These are phyloP conservation scores for Allolobophora icterica DNA, from an alignment of 2,888 invertebrate genomes.

Conservation along the genomic window DNA sequence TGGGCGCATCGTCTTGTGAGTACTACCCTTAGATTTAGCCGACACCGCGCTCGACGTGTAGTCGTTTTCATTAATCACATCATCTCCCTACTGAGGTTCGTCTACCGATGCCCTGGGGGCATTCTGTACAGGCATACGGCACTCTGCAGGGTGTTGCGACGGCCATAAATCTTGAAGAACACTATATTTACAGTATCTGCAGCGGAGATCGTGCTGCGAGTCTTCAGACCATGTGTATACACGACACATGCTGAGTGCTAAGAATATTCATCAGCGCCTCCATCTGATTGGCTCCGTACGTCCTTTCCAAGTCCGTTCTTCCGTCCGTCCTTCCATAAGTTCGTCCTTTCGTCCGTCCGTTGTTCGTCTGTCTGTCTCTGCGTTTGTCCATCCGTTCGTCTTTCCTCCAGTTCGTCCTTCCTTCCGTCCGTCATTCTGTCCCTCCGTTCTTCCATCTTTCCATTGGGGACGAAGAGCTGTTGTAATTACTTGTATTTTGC, in stretches of 20 bases:
- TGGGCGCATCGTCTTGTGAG: background rate
- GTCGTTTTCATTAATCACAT: constrained; percentile 8
- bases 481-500: no score
- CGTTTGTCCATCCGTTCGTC: background rate
- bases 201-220: background rate
- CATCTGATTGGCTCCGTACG: background rate
- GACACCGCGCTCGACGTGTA: background rate
- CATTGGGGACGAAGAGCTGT: no score
- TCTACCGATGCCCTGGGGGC: background rate
- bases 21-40: background rate
- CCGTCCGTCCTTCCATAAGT: no score
- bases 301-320: background rate
- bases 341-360: no score
- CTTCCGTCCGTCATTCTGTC: background rate
- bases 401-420: background rate
- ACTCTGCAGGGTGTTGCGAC: constrained; percentile 2
- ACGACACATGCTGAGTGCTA: background rate
- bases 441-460: no score
- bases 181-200: background rate
- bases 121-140: background rate
- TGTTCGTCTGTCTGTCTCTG: no score
- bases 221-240: background rate
- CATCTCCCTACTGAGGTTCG: background rate
- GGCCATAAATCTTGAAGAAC: background rate
- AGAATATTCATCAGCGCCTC: background rate